These are phyloP conservation scores for Tuberolachnus salignus DNA, from an alignment of 2,888 invertebrate species.

Conservation along the genomic window DNA sequence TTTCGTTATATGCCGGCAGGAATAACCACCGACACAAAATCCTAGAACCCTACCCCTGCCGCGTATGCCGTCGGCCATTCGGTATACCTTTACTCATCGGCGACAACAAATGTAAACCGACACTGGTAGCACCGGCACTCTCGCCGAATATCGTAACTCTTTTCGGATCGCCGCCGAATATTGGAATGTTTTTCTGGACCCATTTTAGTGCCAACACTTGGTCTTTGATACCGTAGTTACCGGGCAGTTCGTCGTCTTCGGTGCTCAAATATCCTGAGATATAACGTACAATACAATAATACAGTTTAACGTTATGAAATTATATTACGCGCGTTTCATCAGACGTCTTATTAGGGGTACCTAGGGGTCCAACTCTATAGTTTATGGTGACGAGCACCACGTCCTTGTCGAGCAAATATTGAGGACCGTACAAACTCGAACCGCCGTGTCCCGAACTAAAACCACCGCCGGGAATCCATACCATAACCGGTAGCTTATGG, in stretches of 20 bases:
- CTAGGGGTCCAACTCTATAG: conserved; percentile 57
- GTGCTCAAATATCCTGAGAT: conserved; percentile 72
- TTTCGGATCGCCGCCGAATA: conserved; percentile 70
- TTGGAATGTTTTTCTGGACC: conserved; percentile 68
- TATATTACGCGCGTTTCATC: no score
- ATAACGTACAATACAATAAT: no score
- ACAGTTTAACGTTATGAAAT: no score
- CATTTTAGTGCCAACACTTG: conserved; percentile 68
- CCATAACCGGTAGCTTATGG: conserved; percentile 62
- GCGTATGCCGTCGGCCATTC: no score
- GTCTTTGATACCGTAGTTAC: conserved; percentile 57
- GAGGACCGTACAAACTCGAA: conserved; percentile 48
- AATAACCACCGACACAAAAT: no score
- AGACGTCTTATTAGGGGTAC: no score
- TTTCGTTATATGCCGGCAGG: no score
- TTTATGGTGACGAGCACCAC: conserved; percentile 59
- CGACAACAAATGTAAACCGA: conserved; percentile 72
- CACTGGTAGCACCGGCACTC: conserved; percentile 74
- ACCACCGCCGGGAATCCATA: conserved; percentile 66
- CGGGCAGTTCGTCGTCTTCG: conserved; percentile 66
- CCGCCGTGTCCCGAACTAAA: conserved; percentile 60
- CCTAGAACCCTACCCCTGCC: no score
- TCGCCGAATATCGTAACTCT: conserved; percentile 74
- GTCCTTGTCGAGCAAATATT: conserved; percentile 57
- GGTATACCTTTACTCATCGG: conserved; percentile 60